phyloP scores from a whole-genome alignment of 2,113 vertebrate species.

The Narcine bancroftii region DNA sequence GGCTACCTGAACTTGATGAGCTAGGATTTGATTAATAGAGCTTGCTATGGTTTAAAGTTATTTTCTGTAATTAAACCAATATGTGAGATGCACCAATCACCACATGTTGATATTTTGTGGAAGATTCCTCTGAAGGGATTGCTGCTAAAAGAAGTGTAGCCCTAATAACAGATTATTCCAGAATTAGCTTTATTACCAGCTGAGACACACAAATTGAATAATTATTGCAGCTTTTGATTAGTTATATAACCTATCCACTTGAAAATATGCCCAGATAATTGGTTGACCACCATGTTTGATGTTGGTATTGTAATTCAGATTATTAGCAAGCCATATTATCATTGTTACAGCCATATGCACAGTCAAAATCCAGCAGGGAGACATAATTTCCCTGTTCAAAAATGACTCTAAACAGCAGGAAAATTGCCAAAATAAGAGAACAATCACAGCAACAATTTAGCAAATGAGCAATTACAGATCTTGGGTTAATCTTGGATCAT shows the following conservation, averaged over 20 bases:
- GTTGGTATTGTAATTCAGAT: not conserved
- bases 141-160: not conserved
- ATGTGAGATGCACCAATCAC: not conserved
- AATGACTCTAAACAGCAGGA: conserved; percentile 88
- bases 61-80: conserved; percentile 21
- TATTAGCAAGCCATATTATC: not conserved
- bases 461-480: conserved; percentile 83
- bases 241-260: not conserved
- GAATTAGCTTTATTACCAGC: conserved; percentile 16
- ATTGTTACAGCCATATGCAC: conserved; percentile 51
- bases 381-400: conserved; percentile 72
- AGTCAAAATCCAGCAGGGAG: conserved; percentile 77
- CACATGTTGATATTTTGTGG: not conserved
- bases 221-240: conserved; percentile 26
- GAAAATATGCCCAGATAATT: not conserved
- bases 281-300: not conserved
- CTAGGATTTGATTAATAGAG: not conserved
- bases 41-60: not conserved
- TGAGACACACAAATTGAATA: conserved; percentile 22
- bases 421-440: conserved; percentile 89
- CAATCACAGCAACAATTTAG: conserved; percentile 98
- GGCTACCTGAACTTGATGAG: not conserved
- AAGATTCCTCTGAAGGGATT: not conserved
- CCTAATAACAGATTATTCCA: not conserved
- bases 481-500: conserved; percentile 85